These are phyloP conservation scores for Willowsia nigromaculata DNA, from an alignment of 2,888 invertebrate genomes.

Conservation along the genomic window DNA sequence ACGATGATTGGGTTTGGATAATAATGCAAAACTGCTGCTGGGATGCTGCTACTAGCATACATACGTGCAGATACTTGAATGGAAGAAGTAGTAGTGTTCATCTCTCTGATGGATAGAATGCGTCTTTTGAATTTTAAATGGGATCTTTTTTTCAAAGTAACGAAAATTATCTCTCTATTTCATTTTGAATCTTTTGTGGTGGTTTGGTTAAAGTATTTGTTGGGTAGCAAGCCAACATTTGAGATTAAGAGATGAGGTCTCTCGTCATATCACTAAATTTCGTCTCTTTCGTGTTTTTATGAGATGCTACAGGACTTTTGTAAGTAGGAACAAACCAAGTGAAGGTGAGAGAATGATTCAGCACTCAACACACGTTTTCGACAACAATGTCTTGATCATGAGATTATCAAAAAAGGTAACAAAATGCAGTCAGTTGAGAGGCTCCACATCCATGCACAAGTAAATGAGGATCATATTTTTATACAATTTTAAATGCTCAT, in stretches of 20 bases:
- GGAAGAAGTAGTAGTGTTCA: not conserved
- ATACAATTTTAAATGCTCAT: too few species aligned
- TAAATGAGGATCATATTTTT: too few species aligned
- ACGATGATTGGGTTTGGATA: conserved; percentile 27
- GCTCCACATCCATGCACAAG: too few species aligned
- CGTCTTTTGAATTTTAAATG: conserved; percentile 61
- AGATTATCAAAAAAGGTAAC: conserved; percentile 15
- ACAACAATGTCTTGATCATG: conserved; percentile 59
- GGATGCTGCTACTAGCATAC: not conserved
- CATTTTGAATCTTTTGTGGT: conserved; percentile 4
- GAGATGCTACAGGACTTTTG: not conserved
- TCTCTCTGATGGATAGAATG: conserved; percentile 6
- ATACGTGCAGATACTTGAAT: not conserved
- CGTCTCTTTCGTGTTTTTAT: not conserved
- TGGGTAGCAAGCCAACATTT: too few species aligned
- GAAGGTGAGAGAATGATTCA: conserved; percentile 40
- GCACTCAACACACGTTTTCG: conserved; percentile 64
- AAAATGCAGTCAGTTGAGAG: not conserved
- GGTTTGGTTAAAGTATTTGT: not conserved
- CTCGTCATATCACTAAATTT: not conserved
- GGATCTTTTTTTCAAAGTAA: conserved; percentile 3
- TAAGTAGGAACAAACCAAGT: not conserved
- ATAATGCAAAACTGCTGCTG: not conserved
- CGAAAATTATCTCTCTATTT: conserved; percentile 30
- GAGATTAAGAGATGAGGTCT: conserved; percentile 11